Percentiles rank a stretch among this genome's conserved stretches.
These are phyloP conservation scores for Pseudomugil gertrudae DNA, from an alignment of 2,797 vertebrate genomes.

Conservation along the genomic window DNA sequence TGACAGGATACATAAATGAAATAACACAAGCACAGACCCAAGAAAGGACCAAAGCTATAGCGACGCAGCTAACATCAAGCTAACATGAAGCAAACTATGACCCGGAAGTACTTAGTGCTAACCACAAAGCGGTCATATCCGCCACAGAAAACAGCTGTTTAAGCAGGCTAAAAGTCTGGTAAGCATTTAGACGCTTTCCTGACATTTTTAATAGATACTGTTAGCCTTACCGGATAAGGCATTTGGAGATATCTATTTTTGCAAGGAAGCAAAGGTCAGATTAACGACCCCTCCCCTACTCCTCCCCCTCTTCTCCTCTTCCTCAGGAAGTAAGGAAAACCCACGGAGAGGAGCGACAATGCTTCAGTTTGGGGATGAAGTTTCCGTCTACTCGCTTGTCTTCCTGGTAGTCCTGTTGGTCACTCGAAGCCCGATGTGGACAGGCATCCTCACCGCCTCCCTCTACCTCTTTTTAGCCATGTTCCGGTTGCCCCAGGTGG, in stretches of 20 bases:
- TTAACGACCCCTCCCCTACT: too few species aligned
- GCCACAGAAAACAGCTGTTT: neutral
- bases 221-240: neutral
- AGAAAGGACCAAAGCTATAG: neutral
- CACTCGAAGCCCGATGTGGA: slow-evolving; percentile 85
- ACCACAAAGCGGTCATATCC: slow-evolving; percentile 1
- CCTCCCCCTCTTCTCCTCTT: neutral
- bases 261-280: neutral
- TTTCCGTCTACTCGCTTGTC: slow-evolving; percentile 77
- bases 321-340: neutral
- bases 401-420: slow-evolving; percentile 78
- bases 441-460: slow-evolving; percentile 77
- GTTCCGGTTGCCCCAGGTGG: slow-evolving; percentile 85
- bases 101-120: slow-evolving; percentile 47
- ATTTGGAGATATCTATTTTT: neutral
- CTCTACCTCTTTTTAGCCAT: slow-evolving; percentile 84
- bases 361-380: slow-evolving; percentile 85
- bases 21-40: neutral
- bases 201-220: neutral
- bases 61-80: neutral
- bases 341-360: slow-evolving; percentile 57
- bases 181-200: neutral
- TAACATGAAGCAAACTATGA: neutral
- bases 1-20: neutral
- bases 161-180: neutral